A percentile compares a stretch with the other conserved stretches of the same genome.
Evolutionary conservation across 1,140 invertebrate species (phyloP).

Genomic region (Caenorhabditis tropicalis): DNA sequence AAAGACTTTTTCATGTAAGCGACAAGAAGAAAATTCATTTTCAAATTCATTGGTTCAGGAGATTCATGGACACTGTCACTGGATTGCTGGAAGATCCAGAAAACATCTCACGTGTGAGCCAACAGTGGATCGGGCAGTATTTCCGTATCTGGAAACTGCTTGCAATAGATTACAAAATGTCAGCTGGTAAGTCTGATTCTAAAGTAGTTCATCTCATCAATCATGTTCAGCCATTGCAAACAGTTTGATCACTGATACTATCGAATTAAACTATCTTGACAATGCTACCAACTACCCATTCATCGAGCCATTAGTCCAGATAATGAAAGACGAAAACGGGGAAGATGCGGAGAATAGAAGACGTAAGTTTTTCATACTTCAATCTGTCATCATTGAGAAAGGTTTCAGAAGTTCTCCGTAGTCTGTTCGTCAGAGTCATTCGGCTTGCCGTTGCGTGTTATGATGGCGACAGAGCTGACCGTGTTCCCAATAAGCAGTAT

Average conservation of each 20-base stretch:
- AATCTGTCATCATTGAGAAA: too few relatives aligned
- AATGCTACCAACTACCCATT: not conserved
- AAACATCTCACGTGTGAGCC: not conserved
- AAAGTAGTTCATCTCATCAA: not conserved
- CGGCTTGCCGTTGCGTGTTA: not conserved
- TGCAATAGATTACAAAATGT: not conserved
- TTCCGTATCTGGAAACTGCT: not conserved
- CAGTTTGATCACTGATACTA: not conserved
- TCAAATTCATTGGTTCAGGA: not conserved
- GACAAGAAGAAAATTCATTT: not conserved
- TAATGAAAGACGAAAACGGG: not conserved
- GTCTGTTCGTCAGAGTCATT: not conserved
- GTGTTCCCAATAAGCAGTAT: not conserved
- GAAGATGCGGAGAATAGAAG: not conserved
- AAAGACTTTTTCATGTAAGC: not conserved
- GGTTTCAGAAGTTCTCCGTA: not conserved
- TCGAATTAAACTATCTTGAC: not conserved
- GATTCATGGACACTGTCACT: constrained; percentile 3
- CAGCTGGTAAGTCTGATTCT: not conserved
- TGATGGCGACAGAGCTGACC: not conserved
- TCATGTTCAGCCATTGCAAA: not conserved
- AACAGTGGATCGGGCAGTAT: not conserved
- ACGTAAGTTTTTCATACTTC: not conserved
- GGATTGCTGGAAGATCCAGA: not conserved
- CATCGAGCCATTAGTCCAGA: not conserved